Base-by-base conservation (phyloP, 2,888 invertebrate genomes). In the Sesia apiformis region DNA sequence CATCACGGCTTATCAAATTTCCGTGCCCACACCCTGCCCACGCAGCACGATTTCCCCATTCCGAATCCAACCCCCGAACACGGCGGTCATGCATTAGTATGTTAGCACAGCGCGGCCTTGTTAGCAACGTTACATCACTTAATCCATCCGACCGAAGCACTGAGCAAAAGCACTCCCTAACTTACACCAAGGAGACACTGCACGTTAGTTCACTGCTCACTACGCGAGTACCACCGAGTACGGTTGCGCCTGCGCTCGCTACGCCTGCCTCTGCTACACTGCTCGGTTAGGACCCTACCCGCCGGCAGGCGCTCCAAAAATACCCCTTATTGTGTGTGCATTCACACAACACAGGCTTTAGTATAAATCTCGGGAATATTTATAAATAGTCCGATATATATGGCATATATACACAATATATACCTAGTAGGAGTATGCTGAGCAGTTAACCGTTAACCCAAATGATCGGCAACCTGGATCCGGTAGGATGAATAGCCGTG, bases 1-100 rank as follows among this genome's bases (percentile, higher is more conserved):
- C 74, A 75, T 66, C 73, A 69, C 76, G 84, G 78, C 85, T 89
- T 89, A 89, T 89, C 88, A 86, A 88, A 88, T 89, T 89, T 88
- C 88, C 72, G 83, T 75, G 71, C 87, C 85, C 81, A 84, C 84
- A 73, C 74, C 69, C 74, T 64, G 56, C 59, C 40, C 23, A 52
- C 57, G 51, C 68, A 65, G 67, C 68, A 68, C 67, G 80, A 79
- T 59, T 55, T 56, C 63, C 52, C 64, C 69, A 67, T 63, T 65
- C 64, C 58, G 55, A 58, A 53, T 69, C 62, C 66, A 59, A 62
- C 62, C 66, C 62, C 60, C 62, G 61, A 58, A 53, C 59, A 53
- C 57, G 61, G 57, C 75, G 70, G 72, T 69, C 85, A 84, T 86
- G 85, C 84, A 76, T 87, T 88, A 88, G 85, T 87, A 67, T 76